Evolutionary conservation across 2,888 invertebrate genomes (phyloP).

Genomic region (Lordiphosa fenestrarum): DNA sequence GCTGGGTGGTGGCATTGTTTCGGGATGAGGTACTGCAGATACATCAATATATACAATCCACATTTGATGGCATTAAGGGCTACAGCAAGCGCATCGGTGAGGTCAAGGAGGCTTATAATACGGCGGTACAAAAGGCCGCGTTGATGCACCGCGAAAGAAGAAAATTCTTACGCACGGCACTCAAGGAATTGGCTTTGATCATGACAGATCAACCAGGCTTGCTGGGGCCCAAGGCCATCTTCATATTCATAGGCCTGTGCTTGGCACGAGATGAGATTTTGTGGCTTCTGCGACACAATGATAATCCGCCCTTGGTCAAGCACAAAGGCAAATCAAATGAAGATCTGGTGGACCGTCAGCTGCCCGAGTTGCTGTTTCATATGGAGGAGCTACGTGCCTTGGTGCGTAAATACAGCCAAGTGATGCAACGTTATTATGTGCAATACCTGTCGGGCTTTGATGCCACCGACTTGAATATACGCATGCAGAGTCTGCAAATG

Average conservation of each 20-base stretch:
- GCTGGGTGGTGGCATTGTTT: constrained; percentile 96
- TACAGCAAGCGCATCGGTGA: constrained; percentile 95
- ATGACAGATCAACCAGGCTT: constrained; percentile 98
- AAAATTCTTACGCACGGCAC: constrained; percentile 96
- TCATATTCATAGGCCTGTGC: constrained; percentile 97
- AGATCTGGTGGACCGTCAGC: constrained; percentile 95
- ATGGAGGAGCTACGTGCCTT: constrained; percentile 98
- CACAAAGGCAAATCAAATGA: constrained; percentile 91
- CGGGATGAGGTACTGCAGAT: constrained; percentile 98
- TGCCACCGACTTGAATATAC: constrained; percentile 93
- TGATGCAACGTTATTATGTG: constrained; percentile 98
- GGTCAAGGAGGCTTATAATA: constrained; percentile 96
- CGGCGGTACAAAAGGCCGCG: constrained; percentile 94
- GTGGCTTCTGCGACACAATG: constrained; percentile 97
- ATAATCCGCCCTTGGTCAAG: constrained; percentile 94
- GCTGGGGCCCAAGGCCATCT: constrained; percentile 97
- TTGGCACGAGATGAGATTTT: constrained; percentile 98
- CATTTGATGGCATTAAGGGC: constrained; percentile 97
- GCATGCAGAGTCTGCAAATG: constrained; percentile 90
- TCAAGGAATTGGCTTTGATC: constrained; percentile 96
- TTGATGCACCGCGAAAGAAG: constrained; percentile 96
- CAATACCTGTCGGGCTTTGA: constrained; percentile 98
- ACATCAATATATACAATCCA: constrained; percentile 94
- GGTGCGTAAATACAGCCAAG: constrained; percentile 97
- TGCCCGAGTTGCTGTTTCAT: constrained; percentile 98